Evolutionary conservation across 2,113 vertebrate genomes (phyloP).

Genomic region (Glareola pratincola): DNA sequence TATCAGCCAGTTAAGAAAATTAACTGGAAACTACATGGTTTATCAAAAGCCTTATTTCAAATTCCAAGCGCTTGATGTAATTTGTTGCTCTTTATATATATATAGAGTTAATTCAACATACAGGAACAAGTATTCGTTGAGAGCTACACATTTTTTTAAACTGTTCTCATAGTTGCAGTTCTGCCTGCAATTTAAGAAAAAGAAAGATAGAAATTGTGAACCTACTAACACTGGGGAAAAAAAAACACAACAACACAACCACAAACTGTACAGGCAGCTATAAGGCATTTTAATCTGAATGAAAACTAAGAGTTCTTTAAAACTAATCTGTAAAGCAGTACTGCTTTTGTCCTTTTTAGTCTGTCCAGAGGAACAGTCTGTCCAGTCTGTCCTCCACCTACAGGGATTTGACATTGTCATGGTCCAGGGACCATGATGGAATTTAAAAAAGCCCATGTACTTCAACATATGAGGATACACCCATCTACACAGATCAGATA

Average conservation of each 20-base stretch:
- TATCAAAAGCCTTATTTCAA: neutral
- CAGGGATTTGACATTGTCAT: neutral
- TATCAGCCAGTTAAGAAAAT: neutral
- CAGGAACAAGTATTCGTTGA: neutral
- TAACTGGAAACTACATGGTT: neutral
- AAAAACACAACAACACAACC: neutral
- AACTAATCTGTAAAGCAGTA: neutral
- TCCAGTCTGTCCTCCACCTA: neutral
- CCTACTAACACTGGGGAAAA: neutral
- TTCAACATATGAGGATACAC: neutral
- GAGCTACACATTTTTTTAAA: neutral
- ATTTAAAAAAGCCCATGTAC: neutral
- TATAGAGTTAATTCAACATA: neutral
- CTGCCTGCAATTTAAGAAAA: neutral
- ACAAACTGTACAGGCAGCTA: neutral
- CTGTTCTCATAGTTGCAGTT: neutral
- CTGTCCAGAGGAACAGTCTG: neutral
- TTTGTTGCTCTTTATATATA: neutral
- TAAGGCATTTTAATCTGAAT: neutral
- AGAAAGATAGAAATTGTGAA: neutral
- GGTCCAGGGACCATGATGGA: neutral
- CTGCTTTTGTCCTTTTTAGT: neutral
- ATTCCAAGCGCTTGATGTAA: neutral
- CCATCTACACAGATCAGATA: neutral
- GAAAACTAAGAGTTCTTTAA: neutral